phyloP scores from a whole-genome alignment of 2,888 invertebrate species.

The Eupithecia pulchellata region DNA sequence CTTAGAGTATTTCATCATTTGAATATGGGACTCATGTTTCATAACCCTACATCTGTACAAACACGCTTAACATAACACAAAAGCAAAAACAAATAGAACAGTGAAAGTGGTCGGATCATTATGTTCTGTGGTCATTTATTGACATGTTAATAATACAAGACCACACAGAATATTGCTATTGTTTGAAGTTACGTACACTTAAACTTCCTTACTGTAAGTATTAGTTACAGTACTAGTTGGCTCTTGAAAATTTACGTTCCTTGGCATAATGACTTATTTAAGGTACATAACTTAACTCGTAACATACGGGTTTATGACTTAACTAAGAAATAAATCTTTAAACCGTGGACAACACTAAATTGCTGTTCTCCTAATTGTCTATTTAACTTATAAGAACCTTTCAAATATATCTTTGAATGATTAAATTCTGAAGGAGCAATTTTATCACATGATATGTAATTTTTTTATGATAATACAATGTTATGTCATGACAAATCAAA shows the following conservation, averaged over 20 bases:
- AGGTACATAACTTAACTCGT: constrained; percentile 19
- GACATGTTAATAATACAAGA: constrained; percentile 44
- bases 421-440: background rate
- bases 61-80: constrained; percentile 33
- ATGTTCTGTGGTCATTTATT: constrained; percentile 40
- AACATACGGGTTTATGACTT: constrained; percentile 20
- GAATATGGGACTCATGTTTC: constrained; percentile 6
- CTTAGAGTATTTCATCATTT: background rate
- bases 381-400: too few species aligned
- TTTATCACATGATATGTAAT: background rate
- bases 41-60: constrained; percentile 2
- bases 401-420: background rate
- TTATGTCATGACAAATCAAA: constrained; percentile 1
- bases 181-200: constrained; percentile 15
- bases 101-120: constrained; percentile 63
- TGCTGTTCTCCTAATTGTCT: too few species aligned
- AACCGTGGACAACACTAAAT: background rate
- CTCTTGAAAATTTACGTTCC: constrained; percentile 11
- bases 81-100: constrained; percentile 53
- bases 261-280: constrained; percentile 22
- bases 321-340: constrained; percentile 11
- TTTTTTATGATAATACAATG: constrained; percentile 9
- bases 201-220: constrained; percentile 15
- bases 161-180: constrained; percentile 2
- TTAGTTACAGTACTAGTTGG: background rate